Evolutionary conservation across 2,113 vertebrate genomes (phyloP).

Genomic region (Antigone vipio): DNA sequence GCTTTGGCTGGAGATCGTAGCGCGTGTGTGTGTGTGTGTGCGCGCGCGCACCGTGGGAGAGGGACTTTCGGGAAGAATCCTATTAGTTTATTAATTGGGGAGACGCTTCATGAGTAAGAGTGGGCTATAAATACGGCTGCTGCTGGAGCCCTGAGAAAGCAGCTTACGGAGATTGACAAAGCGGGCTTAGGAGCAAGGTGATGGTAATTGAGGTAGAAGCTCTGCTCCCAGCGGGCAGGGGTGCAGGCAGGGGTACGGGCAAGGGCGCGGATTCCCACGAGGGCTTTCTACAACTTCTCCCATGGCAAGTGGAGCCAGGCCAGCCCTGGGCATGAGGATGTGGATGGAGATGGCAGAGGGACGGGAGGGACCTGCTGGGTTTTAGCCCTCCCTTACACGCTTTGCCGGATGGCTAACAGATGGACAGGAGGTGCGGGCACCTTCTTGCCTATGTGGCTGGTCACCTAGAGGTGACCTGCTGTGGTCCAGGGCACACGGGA

Average conservation of each 20-base stretch:
- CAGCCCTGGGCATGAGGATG: not conserved
- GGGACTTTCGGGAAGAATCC: constrained; percentile 18
- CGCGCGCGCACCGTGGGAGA: not conserved
- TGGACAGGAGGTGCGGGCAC: not conserved
- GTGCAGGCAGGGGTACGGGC: not conserved
- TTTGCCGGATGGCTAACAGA: not conserved
- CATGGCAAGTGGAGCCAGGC: not conserved
- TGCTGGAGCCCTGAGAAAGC: constrained; percentile 42
- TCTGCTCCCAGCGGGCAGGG: not conserved
- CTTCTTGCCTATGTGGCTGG: not conserved
- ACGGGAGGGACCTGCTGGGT: not conserved
- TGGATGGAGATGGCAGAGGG: not conserved
- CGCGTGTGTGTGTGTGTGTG: not conserved
- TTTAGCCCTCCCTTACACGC: not conserved
- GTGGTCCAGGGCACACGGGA: not conserved
- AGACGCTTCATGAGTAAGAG: constrained; percentile 31
- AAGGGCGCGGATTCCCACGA: not conserved
- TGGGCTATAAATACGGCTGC: constrained; percentile 41
- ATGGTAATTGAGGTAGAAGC: constrained; percentile 53
- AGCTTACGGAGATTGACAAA: constrained; percentile 49
- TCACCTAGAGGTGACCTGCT: not conserved
- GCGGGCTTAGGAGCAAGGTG: constrained; percentile 21
- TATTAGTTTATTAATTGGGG: constrained; percentile 58
- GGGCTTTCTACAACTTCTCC: not conserved
- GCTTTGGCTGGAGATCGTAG: not conserved